Conservation (phyloP, 2,888 invertebrate species). For the Lacanobia wlatinum region DNA sequence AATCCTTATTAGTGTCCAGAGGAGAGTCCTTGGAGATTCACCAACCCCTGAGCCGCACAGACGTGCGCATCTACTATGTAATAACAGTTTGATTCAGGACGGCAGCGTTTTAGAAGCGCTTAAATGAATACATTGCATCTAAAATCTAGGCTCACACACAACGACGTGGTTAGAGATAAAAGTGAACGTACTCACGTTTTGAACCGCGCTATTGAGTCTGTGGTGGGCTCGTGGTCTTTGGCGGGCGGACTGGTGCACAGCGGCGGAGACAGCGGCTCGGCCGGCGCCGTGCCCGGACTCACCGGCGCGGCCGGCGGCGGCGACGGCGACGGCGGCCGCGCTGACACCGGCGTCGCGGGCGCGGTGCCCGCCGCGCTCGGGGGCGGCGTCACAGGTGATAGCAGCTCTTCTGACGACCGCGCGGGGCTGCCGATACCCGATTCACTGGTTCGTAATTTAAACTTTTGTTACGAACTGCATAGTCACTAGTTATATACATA, state of each 20-base stretch:
- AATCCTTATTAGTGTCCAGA: conserved; percentile 37
- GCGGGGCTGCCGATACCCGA: conserved; percentile 87
- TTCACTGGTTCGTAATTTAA: conserved; percentile 76
- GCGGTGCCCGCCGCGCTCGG: conserved; percentile 69
- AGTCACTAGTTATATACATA: neutral
- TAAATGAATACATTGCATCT: conserved; percentile 37
- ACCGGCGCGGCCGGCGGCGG: conserved; percentile 66
- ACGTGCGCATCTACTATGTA: conserved; percentile 26
- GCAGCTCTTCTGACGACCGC: conserved; percentile 84
- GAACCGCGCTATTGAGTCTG: conserved; percentile 85
- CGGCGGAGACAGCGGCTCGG: conserved; percentile 83
- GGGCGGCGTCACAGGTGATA: conserved; percentile 84
- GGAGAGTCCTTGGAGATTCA: neutral
- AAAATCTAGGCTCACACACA: conserved; percentile 48
- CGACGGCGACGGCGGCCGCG: conserved; percentile 62
- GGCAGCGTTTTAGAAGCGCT: conserved; percentile 50
- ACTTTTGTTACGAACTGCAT: conserved; percentile 16
- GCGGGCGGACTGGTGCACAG: conserved; percentile 85
- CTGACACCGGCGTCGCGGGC: conserved; percentile 56
- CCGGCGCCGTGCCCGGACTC: conserved; percentile 59
- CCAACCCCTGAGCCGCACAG: neutral
- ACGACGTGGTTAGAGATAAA: conserved; percentile 33
- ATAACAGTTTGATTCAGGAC: conserved; percentile 15
- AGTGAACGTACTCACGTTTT: conserved; percentile 85
- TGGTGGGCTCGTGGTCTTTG: conserved; percentile 81